Percentiles rank a stretch among this genome's conserved stretches.
phyloP scores from a whole-genome alignment of 92 coral and sea anemone species.

The Palythoa heliodiscus region DNA sequence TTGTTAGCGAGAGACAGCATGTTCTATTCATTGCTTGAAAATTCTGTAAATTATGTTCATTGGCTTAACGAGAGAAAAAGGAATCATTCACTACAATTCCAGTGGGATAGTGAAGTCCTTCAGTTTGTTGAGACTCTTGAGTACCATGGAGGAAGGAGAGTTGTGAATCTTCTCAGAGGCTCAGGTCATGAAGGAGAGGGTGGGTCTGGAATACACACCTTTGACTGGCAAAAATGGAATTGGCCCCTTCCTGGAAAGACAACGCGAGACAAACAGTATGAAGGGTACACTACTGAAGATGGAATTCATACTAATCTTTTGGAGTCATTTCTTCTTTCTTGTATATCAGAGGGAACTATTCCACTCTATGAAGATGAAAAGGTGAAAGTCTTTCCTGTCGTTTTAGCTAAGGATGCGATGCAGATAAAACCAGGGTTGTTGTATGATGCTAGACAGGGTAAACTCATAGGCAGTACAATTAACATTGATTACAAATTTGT shows the following conservation, averaged over 20 bases:
- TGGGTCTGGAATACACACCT: slow-evolving; percentile 30
- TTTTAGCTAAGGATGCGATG: slow-evolving; percentile 43
- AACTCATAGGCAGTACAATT: neutral
- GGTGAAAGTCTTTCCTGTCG: slow-evolving; percentile 46
- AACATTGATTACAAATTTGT: slow-evolving; percentile 20
- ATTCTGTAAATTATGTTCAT: slow-evolving; percentile 42
- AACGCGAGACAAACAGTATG: slow-evolving; percentile 42
- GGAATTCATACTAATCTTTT: slow-evolving; percentile 31
- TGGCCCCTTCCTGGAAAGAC: slow-evolving; percentile 62
- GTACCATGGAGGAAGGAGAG: slow-evolving; percentile 33
- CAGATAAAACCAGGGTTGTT: slow-evolving; percentile 48
- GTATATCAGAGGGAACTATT: slow-evolving; percentile 12
- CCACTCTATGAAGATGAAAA: slow-evolving; percentile 36
- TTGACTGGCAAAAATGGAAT: slow-evolving; percentile 51
- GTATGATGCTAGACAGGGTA: slow-evolving; percentile 47
- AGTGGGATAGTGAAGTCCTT: slow-evolving; percentile 40
- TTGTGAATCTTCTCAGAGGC: slow-evolving; percentile 12
- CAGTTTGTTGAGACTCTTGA: slow-evolving; percentile 43
- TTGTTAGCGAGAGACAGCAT: slow-evolving; percentile 42
- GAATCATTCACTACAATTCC: slow-evolving; percentile 18
- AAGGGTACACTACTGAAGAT: slow-evolving; percentile 35
- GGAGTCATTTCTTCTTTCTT: slow-evolving; percentile 36
- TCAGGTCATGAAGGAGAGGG: slow-evolving; percentile 43
- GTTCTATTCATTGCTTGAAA: slow-evolving; percentile 45
- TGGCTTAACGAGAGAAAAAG: slow-evolving; percentile 21